Base-by-base conservation (phyloP, 2,888 invertebrate genomes). In the Amphipyra tragopoginis region DNA sequence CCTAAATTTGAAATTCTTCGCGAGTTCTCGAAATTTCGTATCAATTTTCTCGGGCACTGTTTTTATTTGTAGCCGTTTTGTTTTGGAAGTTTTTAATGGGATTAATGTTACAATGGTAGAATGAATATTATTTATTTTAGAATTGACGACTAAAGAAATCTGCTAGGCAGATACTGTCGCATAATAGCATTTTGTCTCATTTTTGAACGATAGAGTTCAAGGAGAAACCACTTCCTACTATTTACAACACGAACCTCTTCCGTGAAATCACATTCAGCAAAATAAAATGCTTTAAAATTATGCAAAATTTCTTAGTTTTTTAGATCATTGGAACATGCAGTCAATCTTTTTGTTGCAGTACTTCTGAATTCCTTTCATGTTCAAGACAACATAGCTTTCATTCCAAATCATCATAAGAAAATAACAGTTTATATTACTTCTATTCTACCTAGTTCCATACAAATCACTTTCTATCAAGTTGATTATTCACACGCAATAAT, bases 1-100 rank as follows among this genome's bases (percentile, higher is more conserved):
- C 39, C 59, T n/a, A 67, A 69, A 77, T 73, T 75, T 75, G 59
- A 72, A 79, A 77, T 79, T 78, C 74, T 71, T 78, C 38, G 40
- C 26, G 43, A 65, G 76, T 70, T 70, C 59, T 50, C 21, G 51
- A 71, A 74, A 71, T 62, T 68, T 74, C 51, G 63, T 69, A 70
- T 79, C 66, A 76, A 70, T 77, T 75, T 70, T 66, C 62, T 62
- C 34, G 36, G 61, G 33, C 43, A 58, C 59, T 55, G 43, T 64
- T 75, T 78, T 75, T 72, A 69, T 72, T 63, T 51, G 11, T 40
- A 72, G 52, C 58, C 45, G 53, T 59, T 75, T 75, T 74, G 44
- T 56, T 74, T 56, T 43, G 11, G 11, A 59, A 69, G 55, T 64
- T 65, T 58, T 14, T 59, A 75, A 69, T 72, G 40, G 51, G 42